These are phyloP conservation scores for Menidia beryllina DNA, from an alignment of 2,113 vertebrate genomes.

Conservation along the genomic window DNA sequence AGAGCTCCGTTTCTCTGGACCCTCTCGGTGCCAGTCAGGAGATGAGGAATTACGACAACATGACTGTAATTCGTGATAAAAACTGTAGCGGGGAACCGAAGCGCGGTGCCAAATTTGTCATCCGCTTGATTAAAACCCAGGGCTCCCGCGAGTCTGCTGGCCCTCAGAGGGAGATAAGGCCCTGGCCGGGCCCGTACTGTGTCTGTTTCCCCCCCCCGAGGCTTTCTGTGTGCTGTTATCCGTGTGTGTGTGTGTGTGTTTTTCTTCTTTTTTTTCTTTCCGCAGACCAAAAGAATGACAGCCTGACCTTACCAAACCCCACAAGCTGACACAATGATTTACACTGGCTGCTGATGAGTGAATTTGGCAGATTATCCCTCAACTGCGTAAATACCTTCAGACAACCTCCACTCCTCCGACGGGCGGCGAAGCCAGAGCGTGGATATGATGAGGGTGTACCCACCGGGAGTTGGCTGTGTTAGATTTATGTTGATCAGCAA, in stretches of 20 bases:
- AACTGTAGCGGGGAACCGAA: slow-evolving; percentile 19
- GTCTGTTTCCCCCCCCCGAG: slow-evolving; percentile 28
- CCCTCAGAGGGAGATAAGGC: slow-evolving; percentile 41
- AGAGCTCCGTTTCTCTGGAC: neutral
- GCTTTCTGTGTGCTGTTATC: slow-evolving; percentile 31
- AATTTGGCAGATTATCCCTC: slow-evolving; percentile 51
- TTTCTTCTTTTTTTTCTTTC: slow-evolving; percentile 41
- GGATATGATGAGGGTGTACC: slow-evolving; percentile 21
- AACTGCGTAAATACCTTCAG: slow-evolving; percentile 58
- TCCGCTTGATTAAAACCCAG: slow-evolving; percentile 37
- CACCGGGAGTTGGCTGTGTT: neutral
- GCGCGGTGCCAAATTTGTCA: slow-evolving; percentile 28
- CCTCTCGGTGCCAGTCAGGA: neutral
- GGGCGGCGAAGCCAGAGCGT: neutral
- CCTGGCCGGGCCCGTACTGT: slow-evolving; percentile 23
- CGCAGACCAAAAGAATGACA: slow-evolving; percentile 33
- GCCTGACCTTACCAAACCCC: slow-evolving; percentile 45
- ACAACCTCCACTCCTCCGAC: slow-evolving; percentile 42
- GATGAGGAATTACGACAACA: slow-evolving; percentile 16
- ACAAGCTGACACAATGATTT: slow-evolving; percentile 60
- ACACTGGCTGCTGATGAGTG: slow-evolving; percentile 22
- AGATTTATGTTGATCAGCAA: too few species aligned
- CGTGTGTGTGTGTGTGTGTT: too few species aligned
- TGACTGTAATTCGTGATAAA: slow-evolving; percentile 38
- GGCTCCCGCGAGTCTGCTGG: slow-evolving; percentile 13